Percentiles rank a stretch among this genome's conserved stretches.
Conservation (phyloP, 2,113 vertebrate species). For the Scartelaos histophorus region DNA sequence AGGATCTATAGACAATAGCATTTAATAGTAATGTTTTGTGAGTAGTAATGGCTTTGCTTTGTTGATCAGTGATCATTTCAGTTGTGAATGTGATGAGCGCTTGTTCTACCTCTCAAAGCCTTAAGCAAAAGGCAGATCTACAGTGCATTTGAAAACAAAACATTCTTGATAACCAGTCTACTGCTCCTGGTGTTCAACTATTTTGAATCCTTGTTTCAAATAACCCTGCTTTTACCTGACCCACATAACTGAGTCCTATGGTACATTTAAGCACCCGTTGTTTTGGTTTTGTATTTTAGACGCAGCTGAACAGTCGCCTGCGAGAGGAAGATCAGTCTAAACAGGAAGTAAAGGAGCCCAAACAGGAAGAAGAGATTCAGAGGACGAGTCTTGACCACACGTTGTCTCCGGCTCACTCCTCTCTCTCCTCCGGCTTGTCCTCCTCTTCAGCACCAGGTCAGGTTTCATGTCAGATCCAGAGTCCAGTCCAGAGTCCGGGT, state of each 20-base stretch:
- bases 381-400: slow-evolving; percentile 30
- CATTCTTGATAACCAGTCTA: no score
- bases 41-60: no score
- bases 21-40: no score
- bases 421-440: background rate
- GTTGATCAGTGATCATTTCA: no score
- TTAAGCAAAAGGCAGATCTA: no score
- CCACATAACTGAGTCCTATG: background rate
- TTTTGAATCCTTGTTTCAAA: no score
- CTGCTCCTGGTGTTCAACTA: no score
- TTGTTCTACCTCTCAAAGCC: no score
- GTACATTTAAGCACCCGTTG: background rate
- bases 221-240: no score
- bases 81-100: no score
- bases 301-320: slow-evolving; percentile 85
- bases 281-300: slow-evolving; percentile 62
- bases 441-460: background rate
- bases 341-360: slow-evolving; percentile 27
- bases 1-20: no score
- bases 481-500: background rate
- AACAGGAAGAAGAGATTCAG: slow-evolving; percentile 40
- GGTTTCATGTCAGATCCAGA: background rate
- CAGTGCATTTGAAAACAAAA: no score
- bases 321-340: slow-evolving; percentile 65
- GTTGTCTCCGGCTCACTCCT: background rate